Base-by-base conservation (phyloP, 2,797 vertebrate species). In the Pangasius larnaudii region DNA sequence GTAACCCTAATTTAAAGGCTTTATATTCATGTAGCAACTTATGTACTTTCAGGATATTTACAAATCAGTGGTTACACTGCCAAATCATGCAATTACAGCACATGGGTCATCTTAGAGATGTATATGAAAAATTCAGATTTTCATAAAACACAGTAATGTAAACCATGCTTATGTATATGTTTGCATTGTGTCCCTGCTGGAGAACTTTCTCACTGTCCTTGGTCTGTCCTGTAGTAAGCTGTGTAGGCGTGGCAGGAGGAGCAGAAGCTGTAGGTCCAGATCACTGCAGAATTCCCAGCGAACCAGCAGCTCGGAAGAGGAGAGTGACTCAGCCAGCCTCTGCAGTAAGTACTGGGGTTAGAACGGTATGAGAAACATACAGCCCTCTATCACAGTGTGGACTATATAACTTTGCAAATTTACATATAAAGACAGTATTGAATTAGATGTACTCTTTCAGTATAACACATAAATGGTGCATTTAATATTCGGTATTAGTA, bases 251-350 rank as follows among this genome's bases (percentile, higher is more conserved):
- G 86, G 85, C 6, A 93, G 92, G 79, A 90, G 88, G 18, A 81
- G 39, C 59, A 87, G 88, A 59, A 94, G 92, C 79, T 91, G 87
- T 0, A 94, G 89, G 74, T 79, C 61, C 30, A 94, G 93, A 87
- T 91, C 92, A 10, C 88, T 92, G 16, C 94, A 93, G 88, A 95
- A 90, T 84, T 91, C 91, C 5, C 88, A 93, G 18, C 93, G 90
- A 91, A 93, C 91, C 10, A 96, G 95, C 92, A 96, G 95, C 90
- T 96, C 96, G 0, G 96, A 97, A 1, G 97, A 97, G 56, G 96
- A 97, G 61, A 92, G 91, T 0, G 93, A 94, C 89, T 80, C 74
- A 1, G 61, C 88, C 75, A 77, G 77, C 30, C 79, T 91, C 49
- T 90, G 91, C 86, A 94, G 97, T 97, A 93, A 93, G 96, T 93